Evolutionary conservation across 2,113 vertebrate species (phyloP), one percentile per base, ranked within the genome.

Genomic region (Limanda limanda): DNA sequence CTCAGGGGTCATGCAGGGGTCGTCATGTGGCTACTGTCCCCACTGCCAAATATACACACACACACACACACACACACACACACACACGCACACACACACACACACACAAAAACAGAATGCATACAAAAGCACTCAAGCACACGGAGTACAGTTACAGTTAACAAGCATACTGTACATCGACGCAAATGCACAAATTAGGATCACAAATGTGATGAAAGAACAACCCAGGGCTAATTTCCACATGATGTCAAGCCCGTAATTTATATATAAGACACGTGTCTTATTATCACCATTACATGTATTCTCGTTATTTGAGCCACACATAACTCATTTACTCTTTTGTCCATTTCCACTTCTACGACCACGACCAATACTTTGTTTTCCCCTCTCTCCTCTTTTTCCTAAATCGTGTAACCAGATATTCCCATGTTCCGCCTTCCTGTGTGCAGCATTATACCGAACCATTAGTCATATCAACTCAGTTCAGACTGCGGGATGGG

Each of bases 401-500:
- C 87, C 84, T 88, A 89, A 89, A 88, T 93, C 92, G 91, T 82
- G 94, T 92, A 95, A 96, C 93, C 90, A 61, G 93, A 95, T 92
- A 93, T 93, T 90, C 89, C 91, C 88, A 84, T 82, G 92, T 90
- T 91, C 93, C 92, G 93, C 93, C 92, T 87, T 72, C 89, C 92
- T 93, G 92, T 93, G 92, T 93, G 37, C 8, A 17, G 40, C 15
- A 91, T 93, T 92, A 92, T 88, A 93, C 90, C 86, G 85, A 92
- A 91, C 94, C 94, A 95, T 95, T 95, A 95, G 93, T 92, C 94
- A 94, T 94, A 95, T 95, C 92, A 94, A 93, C 94, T 94, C 93
- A 93, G 92, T 94, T 92, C 92, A 94, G 92, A 92, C 31, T 4
- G 20, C 40, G 60, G 61, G 31, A 55, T 63, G 21, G 37, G 52